These are phyloP conservation scores for Austrofundulus limnaeus DNA, from an alignment of 2,113 vertebrate genomes.

Conservation along the genomic window DNA sequence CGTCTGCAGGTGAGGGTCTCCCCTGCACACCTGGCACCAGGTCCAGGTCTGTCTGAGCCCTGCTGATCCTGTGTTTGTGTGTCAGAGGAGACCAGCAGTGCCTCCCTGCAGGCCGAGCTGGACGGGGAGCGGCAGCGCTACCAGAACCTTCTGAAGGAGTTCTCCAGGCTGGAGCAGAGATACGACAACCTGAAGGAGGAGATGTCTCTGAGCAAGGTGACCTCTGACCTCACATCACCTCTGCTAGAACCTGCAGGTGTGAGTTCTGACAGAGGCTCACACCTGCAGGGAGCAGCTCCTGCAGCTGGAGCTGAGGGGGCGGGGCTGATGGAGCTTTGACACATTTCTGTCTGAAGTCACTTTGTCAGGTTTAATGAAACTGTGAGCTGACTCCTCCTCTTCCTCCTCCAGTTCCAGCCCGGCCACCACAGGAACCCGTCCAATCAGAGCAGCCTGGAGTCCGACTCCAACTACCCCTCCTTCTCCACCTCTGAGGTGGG, in stretches of 20 bases:
- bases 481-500: slow-evolving; percentile 88
- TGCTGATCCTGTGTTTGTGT: background rate
- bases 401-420: slow-evolving; percentile 70
- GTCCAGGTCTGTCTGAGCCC: background rate
- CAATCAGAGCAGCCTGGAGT: slow-evolving; percentile 92
- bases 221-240: background rate
- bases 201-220: slow-evolving; percentile 81
- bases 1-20: slow-evolving; percentile 76
- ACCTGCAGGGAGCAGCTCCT: too few relatives aligned
- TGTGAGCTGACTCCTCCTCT: background rate
- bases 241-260: too few relatives aligned
- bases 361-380: background rate
- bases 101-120: slow-evolving; percentile 83
- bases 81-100: slow-evolving; percentile 55
- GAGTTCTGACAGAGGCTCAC: too few relatives aligned
- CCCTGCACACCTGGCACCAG: slow-evolving; percentile 5
- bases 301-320: too few relatives aligned
- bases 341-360: too few relatives aligned
- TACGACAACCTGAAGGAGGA: slow-evolving; percentile 91
- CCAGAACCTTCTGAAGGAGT: slow-evolving; percentile 93
- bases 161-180: slow-evolving; percentile 89
- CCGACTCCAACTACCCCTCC: slow-evolving; percentile 91
- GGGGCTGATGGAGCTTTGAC: too few relatives aligned
- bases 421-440: slow-evolving; percentile 89
- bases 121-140: slow-evolving; percentile 88